Percentiles rank a stretch among this genome's conserved stretches.
Conservation (phyloP, 2,888 invertebrate genomes). For the Chloroclysta siterata region DNA sequence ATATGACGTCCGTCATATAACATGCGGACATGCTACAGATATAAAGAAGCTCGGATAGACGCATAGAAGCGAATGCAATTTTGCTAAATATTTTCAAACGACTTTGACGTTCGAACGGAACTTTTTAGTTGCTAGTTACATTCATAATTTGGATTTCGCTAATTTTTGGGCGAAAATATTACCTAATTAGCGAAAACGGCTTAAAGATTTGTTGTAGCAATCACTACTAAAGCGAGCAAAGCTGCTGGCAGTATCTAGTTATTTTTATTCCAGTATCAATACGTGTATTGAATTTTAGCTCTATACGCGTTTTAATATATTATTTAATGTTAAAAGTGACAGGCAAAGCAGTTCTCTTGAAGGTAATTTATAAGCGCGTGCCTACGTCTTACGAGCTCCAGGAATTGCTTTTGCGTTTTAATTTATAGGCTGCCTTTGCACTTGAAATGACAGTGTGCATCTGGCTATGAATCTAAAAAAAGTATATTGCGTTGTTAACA, state of each 20-base stretch:
- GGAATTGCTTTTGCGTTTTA: constrained; percentile 32
- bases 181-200: too few species aligned
- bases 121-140: too few species aligned
- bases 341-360: constrained; percentile 38
- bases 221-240: too few species aligned
- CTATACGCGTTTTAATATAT: background rate
- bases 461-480: constrained; percentile 15
- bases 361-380: constrained; percentile 44
- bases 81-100: too few species aligned
- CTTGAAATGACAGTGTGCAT: constrained; percentile 23
- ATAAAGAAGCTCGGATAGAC: background rate
- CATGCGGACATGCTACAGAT: background rate
- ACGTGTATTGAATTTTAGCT: background rate
- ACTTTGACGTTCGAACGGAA: too few species aligned
- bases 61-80: background rate
- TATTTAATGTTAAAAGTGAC: constrained; percentile 20
- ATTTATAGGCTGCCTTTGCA: constrained; percentile 34
- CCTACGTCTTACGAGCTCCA: constrained; percentile 37
- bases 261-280: too few species aligned
- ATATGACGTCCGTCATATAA: background rate
- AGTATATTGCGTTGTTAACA: background rate
- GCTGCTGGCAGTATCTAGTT: too few species aligned
- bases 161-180: too few species aligned
- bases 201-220: too few species aligned
- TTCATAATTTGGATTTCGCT: too few species aligned